Base-by-base conservation (phyloP, 1,140 invertebrate species). In the Manduca sexta region DNA sequence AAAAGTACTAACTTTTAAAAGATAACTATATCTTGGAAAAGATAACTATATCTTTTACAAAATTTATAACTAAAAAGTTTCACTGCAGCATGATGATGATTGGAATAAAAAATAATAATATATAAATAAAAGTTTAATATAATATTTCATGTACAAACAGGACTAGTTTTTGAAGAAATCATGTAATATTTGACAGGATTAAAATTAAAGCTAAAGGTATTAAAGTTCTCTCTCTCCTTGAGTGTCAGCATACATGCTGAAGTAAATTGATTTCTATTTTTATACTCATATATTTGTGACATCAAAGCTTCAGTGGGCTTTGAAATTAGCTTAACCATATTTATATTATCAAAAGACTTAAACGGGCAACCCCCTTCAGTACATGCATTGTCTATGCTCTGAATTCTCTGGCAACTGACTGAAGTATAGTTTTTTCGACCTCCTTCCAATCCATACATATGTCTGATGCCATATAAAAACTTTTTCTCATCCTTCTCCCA, bases 361-460 rank as follows among this genome's bases (percentile, higher is more conserved):
- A 90, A 91, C 3, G 89, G 89, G 56, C 89, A 91, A 18, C 89
- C 89, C 41, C 89, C 89, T 80, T 90, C 89, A 42, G 84, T 87
- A 53, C 70, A 86, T 15, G 86, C 57, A 26, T 77, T 82, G 40
- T 85, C 74, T 15, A 49, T 52, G 10, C 56, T 59, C 34, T 89
- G 89, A 35, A 92, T 87, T 17, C 64, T 52, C 7, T 68, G 49
- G 62, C 91, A 93, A 50, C 65, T 83, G 43, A 88, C 88, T 16
- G 88, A 88, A 31, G 69, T 75, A 49, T 93, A 93, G 66, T 88
- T 88, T 61, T 84, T 90, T 50, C 85, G 79, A 4, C 85, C 75
- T n/a, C 92, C 92, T 83, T 92, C 91, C 31, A 92, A 77, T 1
- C 92, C 92, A 84, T 92, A 93, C 66, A 93, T 78, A 70, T 93